Percentiles rank a stretch among this genome's conserved stretches.
These are phyloP conservation scores for Pyrrhosoma nymphula DNA, from an alignment of 2,888 invertebrate species.

Conservation along the genomic window DNA sequence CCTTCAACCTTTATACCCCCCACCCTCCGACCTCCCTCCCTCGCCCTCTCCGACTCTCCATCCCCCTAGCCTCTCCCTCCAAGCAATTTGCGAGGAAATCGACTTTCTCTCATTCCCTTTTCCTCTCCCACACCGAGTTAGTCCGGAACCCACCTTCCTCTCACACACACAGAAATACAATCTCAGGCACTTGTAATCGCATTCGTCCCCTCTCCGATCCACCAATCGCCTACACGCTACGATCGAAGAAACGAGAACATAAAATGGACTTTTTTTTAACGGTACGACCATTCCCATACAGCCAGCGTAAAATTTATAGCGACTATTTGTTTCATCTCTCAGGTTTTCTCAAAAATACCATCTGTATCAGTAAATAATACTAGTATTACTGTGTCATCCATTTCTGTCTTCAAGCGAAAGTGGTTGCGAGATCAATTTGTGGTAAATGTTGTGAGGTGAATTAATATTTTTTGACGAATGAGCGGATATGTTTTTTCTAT, in stretches of 20 bases:
- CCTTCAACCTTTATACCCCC: neutral
- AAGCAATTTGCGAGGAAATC: neutral
- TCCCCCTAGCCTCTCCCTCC: neutral
- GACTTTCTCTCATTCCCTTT: neutral
- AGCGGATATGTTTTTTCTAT: too few species aligned
- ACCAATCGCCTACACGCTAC: neutral
- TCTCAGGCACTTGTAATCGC: neutral
- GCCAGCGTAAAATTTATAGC: too few species aligned
- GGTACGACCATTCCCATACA: neutral
- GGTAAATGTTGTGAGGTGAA: too few species aligned
- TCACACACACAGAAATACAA: neutral
- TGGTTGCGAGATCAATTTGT: too few species aligned
- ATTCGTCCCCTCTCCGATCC: neutral
- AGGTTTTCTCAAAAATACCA: too few species aligned
- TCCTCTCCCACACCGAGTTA: neutral
- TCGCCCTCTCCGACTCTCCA: neutral
- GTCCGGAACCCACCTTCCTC: neutral
- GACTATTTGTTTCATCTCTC: too few species aligned
- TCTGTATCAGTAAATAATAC: too few species aligned
- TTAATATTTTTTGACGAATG: too few species aligned
- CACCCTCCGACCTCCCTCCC: too few species aligned
- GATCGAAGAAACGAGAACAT: neutral
- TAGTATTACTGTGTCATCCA: too few species aligned
- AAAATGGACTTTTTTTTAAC: neutral
- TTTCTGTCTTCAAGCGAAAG: too few species aligned